These are phyloP conservation scores for Phymanthus crucifer DNA, from an alignment of 92 coral and sea anemone genomes.

Conservation along the genomic window DNA sequence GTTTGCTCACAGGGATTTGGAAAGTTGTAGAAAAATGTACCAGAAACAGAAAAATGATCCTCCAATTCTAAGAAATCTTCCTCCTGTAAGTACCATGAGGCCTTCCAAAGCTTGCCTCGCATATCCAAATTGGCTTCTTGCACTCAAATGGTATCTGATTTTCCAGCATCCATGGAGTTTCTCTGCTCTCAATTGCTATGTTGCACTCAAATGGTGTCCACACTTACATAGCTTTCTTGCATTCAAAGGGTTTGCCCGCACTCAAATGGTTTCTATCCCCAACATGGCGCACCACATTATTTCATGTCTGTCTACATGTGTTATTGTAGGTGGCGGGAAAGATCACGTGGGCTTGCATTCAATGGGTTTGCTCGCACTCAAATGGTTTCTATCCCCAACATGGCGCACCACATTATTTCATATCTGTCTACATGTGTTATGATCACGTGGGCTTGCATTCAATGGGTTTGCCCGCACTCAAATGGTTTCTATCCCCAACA, in stretches of 20 bases:
- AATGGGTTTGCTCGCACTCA: background rate
- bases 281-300: background rate
- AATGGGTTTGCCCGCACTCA: background rate
- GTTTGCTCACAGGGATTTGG: slow-evolving; percentile 74
- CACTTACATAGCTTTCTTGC: slow-evolving; percentile 9
- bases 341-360: slow-evolving; percentile 46
- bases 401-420: background rate
- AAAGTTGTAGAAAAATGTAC: slow-evolving; percentile 88
- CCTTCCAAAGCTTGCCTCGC: background rate
- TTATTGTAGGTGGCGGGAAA: slow-evolving; percentile 74
- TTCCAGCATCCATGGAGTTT: background rate
- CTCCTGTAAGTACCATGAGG: slow-evolving; percentile 76
- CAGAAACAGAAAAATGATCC: slow-evolving; percentile 98
- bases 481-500: background rate
- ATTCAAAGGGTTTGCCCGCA: background rate
- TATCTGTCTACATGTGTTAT: background rate
- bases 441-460: slow-evolving; percentile 1
- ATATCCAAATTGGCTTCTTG: background rate
- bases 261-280: background rate
- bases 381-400: background rate
- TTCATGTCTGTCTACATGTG: background rate
- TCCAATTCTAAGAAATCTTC: slow-evolving; percentile 92
- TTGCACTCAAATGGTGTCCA: background rate
- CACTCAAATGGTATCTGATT: background rate
- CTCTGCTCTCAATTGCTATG: background rate